A percentile compares a stretch with the other conserved stretches of the same genome.
Evolutionary conservation across 2,797 vertebrate species (phyloP).

Genomic region (Scolopax rusticola): DNA sequence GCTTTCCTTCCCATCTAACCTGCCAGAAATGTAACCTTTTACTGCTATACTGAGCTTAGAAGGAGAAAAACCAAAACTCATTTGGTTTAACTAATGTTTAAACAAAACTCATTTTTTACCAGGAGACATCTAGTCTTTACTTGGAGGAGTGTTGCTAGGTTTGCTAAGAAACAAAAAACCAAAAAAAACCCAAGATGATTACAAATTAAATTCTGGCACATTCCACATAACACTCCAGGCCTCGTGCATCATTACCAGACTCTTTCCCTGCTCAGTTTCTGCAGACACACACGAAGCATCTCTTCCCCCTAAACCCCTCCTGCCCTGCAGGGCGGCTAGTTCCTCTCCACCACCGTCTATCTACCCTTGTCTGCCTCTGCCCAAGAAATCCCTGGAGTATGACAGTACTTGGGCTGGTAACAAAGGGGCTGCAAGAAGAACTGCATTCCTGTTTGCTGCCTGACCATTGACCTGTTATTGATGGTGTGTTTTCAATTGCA

Average conservation of each 20-base stretch:
- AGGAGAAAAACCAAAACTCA: neutral
- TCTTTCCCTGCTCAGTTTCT: neutral
- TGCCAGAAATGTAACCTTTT: neutral
- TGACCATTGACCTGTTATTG: neutral
- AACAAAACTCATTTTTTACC: neutral
- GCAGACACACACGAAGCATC: fast-evolving
- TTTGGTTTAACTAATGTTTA: neutral
- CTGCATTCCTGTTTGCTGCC: neutral
- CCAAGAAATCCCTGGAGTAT: neutral
- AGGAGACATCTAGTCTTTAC: neutral
- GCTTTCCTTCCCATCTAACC: neutral
- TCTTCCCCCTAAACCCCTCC: neutral
- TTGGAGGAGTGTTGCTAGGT: neutral
- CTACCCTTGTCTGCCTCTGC: neutral
- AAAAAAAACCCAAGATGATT: neutral
- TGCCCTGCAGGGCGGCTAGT: neutral
- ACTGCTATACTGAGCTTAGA: neutral
- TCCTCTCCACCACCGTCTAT: fast-evolving
- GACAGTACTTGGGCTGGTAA: neutral
- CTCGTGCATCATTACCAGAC: neutral
- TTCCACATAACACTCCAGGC: too few relatives aligned
- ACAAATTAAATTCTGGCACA: neutral
- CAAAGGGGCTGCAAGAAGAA: neutral
- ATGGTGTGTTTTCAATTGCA: neutral
- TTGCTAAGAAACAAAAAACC: neutral